Base-by-base conservation (phyloP, 2,888 invertebrate species). In the Apodemia hepburni region DNA sequence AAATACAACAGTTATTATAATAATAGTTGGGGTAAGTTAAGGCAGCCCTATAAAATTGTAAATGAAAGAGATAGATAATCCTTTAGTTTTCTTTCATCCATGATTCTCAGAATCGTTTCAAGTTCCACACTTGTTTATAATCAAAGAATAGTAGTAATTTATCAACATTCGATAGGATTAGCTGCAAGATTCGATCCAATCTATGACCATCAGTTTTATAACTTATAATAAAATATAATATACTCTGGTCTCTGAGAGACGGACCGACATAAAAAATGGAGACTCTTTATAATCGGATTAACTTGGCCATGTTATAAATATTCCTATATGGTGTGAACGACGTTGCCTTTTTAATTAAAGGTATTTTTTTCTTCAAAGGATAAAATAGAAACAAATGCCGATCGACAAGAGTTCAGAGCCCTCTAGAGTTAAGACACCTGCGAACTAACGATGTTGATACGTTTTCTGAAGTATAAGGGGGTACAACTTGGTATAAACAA, bases 261-360 rank as follows among this genome's bases (percentile, higher is more conserved):
- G 57, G 9, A 18, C 45, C 35, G 38, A 45, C 45, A 47, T 57
- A 42, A 45, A 62, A 61, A 58, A 49, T 9, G 45, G n/a, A 33
- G 33, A 60, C 29, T 58, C 17, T n/a, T 49, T 51, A 22, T 61
- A 61, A 61, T 61, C 58, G 58, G 61, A 61, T 61, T 61, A 61
- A 18, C 22, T 45, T 38, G 38, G 38, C 12, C 5, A 6, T 22
- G 29, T 45, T 57, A 60, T 51, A 33, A 60, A 51, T 51, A 22
- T 51, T 51, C 18, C 6, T 22, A 12, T 51, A 12, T 38, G 38
- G 38, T 51, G 22, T 27, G 15, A 12, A 27, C 54, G 27, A 27
- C 54, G 27, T 54, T 54, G 27, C 18, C 18, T 42, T 42, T 54
- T 54, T 54, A 54, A 22, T 54, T 54, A 51, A 51, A 9, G 22